Evolutionary conservation across 2,113 vertebrate genomes (phyloP).

Genomic region (Enhydra lutris): DNA sequence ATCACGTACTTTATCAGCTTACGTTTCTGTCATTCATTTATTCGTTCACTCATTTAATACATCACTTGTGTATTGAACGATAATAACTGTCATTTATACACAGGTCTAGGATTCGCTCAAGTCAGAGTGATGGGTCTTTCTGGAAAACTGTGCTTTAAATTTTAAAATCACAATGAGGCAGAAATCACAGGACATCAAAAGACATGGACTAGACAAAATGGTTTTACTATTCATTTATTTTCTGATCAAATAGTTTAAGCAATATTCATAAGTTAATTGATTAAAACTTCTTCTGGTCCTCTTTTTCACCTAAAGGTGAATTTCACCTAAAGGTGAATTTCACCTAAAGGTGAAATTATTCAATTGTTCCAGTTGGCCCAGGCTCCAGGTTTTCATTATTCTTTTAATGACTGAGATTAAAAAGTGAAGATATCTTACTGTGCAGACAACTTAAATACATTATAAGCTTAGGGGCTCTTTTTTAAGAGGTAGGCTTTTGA

Average conservation of each 20-base stretch:
- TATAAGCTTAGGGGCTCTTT: neutral
- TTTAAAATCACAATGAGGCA: neutral
- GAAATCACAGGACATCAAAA: neutral
- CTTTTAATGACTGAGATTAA: neutral
- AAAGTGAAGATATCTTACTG: neutral
- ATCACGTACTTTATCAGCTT: neutral
- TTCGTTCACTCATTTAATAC: neutral
- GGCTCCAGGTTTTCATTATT: neutral
- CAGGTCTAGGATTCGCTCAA: neutral
- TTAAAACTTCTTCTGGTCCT: neutral
- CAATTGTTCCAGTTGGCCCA: neutral
- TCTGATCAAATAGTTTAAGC: neutral
- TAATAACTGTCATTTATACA: neutral
- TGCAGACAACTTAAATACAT: neutral
- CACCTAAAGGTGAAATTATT: neutral
- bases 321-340: neutral
- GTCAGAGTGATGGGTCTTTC: neutral
- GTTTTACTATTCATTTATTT: neutral
- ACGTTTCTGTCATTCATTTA: conserved; percentile 12
- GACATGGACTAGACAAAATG: neutral
- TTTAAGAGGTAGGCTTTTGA: neutral
- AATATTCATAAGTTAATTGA: neutral
- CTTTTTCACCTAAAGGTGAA: neutral
- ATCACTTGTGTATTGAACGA: neutral
- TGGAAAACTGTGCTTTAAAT: neutral